Evolutionary conservation across 2,888 invertebrate species (phyloP).

Genomic region (Macrostomum cliftonense): DNA sequence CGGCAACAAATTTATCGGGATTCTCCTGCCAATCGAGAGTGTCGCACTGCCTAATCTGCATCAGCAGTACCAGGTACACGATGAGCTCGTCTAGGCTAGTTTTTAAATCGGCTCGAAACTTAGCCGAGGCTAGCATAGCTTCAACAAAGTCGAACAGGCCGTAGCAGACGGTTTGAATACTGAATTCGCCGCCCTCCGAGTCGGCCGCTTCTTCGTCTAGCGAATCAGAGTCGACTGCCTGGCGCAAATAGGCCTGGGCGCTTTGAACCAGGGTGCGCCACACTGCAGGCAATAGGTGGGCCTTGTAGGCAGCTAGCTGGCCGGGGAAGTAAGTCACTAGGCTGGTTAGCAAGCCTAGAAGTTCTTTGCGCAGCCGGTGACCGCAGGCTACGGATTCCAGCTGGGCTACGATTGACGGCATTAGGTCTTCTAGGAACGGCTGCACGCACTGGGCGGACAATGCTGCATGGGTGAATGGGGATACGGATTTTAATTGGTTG

Average conservation of each 20-base stretch:
- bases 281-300: conserved; percentile 47
- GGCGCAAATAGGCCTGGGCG: conserved; percentile 45
- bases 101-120: conserved; percentile 44
- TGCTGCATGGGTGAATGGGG: too few species aligned
- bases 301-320: conserved; percentile 45
- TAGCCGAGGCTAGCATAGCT: conserved; percentile 45
- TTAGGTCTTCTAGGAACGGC: too few species aligned
- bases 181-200: conserved; percentile 42
- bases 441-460: too few species aligned
- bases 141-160: conserved; percentile 51
- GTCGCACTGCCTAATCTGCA: conserved; percentile 43
- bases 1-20: conserved; percentile 51
- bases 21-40: conserved; percentile 43
- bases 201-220: background rate
- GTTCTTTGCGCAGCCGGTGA: too few species aligned
- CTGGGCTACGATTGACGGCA: too few species aligned
- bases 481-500: too few species aligned
- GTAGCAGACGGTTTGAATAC: conserved; percentile 46
- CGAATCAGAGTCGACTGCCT: background rate
- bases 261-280: conserved; percentile 52
- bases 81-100: conserved; percentile 48
- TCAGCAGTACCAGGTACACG: conserved; percentile 50
- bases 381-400: too few species aligned
- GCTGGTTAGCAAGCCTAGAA: conserved; percentile 38
- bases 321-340: conserved; percentile 48